A percentile compares a stretch with the other conserved stretches of the same genome.
These are phyloP conservation scores for Bugulina stolonifera DNA, from an alignment of 2,888 invertebrate species.

Conservation along the genomic window DNA sequence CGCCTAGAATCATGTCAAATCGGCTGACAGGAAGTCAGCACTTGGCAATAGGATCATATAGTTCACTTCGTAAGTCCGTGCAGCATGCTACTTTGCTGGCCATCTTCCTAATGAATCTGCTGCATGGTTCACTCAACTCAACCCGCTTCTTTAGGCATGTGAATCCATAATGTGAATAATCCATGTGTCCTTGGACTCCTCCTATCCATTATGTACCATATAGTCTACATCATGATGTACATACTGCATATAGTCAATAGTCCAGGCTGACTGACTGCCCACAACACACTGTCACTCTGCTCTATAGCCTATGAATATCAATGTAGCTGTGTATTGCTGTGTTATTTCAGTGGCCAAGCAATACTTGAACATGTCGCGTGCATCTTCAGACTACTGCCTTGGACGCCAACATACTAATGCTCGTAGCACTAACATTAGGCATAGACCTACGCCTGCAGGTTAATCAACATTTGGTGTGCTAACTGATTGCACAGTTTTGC, in stretches of 20 bases:
- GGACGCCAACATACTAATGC: neutral
- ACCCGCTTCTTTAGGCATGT: neutral
- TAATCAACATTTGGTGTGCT: neutral
- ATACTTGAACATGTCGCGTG: conserved; percentile 16
- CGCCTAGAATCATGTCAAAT: neutral
- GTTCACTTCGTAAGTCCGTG: conserved; percentile 9
- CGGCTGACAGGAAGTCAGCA: neutral
- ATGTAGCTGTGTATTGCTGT: neutral
- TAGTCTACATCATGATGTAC: too few relatives aligned
- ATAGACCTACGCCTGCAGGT: neutral
- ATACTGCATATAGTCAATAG: too few relatives aligned
- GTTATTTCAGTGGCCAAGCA: conserved; percentile 20
- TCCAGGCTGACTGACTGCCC: too few relatives aligned
- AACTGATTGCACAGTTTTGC: neutral
- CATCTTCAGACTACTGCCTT: neutral
- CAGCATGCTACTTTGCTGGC: neutral
- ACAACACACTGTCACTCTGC: too few relatives aligned
- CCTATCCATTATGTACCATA: too few relatives aligned
- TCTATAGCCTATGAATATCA: neutral
- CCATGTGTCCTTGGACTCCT: too few relatives aligned
- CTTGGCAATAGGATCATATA: neutral
- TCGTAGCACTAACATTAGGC: neutral
- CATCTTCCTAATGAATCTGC: neutral
- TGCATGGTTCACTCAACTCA: neutral
- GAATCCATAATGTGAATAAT: too few relatives aligned